Evolutionary conservation across 1,140 invertebrate genomes (phyloP), one percentile per base, ranked within the genome.

Genomic region (Drosophila lacteicornis): DNA sequence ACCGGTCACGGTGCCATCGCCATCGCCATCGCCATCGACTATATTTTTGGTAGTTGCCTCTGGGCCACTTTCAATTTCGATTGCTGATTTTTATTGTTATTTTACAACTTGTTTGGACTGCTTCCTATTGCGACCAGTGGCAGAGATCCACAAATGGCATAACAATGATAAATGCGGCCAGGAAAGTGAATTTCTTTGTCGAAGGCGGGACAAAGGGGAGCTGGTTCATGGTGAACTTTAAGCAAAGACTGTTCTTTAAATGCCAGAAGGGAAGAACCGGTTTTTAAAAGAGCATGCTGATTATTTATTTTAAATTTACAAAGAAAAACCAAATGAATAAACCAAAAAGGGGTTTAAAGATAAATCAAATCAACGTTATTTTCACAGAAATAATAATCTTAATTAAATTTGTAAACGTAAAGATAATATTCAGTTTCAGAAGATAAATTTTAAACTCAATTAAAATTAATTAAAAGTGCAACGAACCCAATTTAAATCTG

Each of bases 11-110:
- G 51, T 17, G 30, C 15, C 68, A 51, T 65, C 60, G 60, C 62
- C 63, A 51, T 65, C 60, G 60, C 62, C 63, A 76, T 63, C 62
- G 47, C 70, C 71, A 59, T 60, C 43, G 30, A 61, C 57, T 53
- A 75, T 75, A 62, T 33, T 82, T 62, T 62, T 42, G 73, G 53
- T 80, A 55, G 63, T 66, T 78, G 67, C 67, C 79, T 66, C 17
- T 40, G 58, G 71, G 53, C 55, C 81, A 80, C 84, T 87, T 87
- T 87, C 84, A 84, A 84, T 87, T 88, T 87, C 85, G 69, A 75
- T 84, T 88, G 65, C 80, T 75, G 77, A 88, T 88, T 87, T 83
- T 87, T 80, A 84, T 88, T 84, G 84, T 84, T 71, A 82, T 82
- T 82, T 87, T 86, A 83, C 83, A 88, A 88, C 84, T 86, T 83